Percentiles rank a stretch among this genome's conserved stretches.
Evolutionary conservation across 2,888 invertebrate genomes (phyloP).

Genomic region (Eumacrocentrus americanus): DNA sequence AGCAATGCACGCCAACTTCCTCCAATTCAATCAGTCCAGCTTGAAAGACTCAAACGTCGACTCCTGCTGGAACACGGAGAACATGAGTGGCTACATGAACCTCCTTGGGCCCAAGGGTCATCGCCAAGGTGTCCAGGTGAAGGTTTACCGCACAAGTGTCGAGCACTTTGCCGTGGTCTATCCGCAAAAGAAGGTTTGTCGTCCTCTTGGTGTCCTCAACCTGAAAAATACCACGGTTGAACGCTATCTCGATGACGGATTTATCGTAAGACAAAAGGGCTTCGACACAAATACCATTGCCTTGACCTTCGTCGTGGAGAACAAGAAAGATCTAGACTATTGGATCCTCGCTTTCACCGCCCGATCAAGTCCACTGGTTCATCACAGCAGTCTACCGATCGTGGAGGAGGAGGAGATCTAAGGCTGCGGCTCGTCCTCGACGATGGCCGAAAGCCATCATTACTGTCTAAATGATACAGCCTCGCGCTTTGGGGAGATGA

Average conservation of each 20-base stretch:
- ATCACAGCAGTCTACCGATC: constrained; percentile 67
- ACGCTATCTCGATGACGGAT: constrained; percentile 64
- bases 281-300: constrained; percentile 67
- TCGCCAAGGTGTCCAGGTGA: constrained; percentile 69
- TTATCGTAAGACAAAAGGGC: constrained; percentile 69
- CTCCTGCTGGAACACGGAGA: constrained; percentile 66
- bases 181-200: constrained; percentile 69
- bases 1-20: constrained; percentile 55
- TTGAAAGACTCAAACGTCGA: constrained; percentile 52
- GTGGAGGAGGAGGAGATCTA: constrained; percentile 69
- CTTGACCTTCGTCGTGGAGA: constrained; percentile 67
- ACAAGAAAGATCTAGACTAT: constrained; percentile 66
- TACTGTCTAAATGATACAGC: constrained; percentile 1
- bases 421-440: constrained; percentile 31
- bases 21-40: constrained; percentile 51
- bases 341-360: constrained; percentile 69
- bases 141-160: constrained; percentile 69
- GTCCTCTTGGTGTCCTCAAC: constrained; percentile 69
- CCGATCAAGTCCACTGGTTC: constrained; percentile 62
- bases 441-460: constrained; percentile 40
- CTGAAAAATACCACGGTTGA: constrained; percentile 68
- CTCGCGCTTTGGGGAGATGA: too few species aligned
- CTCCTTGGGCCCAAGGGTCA: constrained; percentile 67
- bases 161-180: constrained; percentile 73
- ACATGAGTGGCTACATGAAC: constrained; percentile 70